These are phyloP conservation scores for Danio jaintianensis DNA, from an alignment of 2,797 vertebrate species.

Conservation along the genomic window DNA sequence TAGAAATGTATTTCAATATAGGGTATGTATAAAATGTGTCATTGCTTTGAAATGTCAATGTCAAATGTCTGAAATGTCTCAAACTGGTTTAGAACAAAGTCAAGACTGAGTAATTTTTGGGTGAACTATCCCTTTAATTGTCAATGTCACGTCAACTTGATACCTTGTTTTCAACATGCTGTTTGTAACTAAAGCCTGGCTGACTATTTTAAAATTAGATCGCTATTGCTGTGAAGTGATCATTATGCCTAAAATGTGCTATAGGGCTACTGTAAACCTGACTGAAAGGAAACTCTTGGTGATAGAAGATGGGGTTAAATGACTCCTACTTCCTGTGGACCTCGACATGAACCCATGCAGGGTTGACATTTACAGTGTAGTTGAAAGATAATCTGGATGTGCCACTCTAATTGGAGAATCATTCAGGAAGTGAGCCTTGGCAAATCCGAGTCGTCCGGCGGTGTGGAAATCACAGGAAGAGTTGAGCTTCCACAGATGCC, in stretches of 20 bases:
- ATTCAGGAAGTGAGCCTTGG: slow-evolving; percentile 62
- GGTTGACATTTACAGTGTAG: slow-evolving; percentile 64
- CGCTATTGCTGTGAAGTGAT: slow-evolving; percentile 13
- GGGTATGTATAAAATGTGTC: too few species aligned
- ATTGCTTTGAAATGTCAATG: too few species aligned
- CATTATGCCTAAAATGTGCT: slow-evolving; percentile 7
- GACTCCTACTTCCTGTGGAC: slow-evolving; percentile 29
- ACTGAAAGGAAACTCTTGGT: slow-evolving; percentile 13
- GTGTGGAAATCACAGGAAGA: slow-evolving; percentile 22
- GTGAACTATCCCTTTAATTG: not conserved
- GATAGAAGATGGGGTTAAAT: slow-evolving; percentile 26
- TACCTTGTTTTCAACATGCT: not conserved
- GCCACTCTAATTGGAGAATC: slow-evolving; percentile 59
- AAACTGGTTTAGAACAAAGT: too few species aligned
- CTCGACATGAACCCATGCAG: slow-evolving; percentile 34
- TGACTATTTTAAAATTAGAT: slow-evolving; percentile 9
- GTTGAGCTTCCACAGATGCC: slow-evolving; percentile 30
- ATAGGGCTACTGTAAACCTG: not conserved
- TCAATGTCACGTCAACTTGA: not conserved
- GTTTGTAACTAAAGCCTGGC: not conserved
- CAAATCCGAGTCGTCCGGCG: slow-evolving; percentile 41
- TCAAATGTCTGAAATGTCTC: too few species aligned
- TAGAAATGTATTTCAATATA: too few species aligned
- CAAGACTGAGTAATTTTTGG: too few species aligned
- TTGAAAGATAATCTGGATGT: slow-evolving; percentile 60